Conservation (phyloP, 2,113 vertebrate species). For the Hippocampus guttulatus region DNA sequence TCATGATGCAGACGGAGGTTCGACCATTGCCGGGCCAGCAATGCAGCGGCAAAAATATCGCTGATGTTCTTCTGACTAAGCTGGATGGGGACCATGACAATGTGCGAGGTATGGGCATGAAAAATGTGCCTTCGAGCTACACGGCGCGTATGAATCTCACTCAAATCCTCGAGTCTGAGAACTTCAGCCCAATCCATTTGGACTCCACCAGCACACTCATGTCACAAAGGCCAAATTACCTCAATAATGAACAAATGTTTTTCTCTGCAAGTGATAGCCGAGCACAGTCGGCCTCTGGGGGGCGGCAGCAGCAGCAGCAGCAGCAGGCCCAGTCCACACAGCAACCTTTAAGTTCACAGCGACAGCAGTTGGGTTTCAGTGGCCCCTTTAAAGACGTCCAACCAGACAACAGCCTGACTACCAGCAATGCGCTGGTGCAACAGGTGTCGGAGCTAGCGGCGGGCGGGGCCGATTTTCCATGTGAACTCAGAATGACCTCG, state of each 20-base stretch:
- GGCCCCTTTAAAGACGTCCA: slow-evolving; percentile 87
- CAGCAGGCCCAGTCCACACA: slow-evolving; percentile 70
- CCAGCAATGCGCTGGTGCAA: slow-evolving; percentile 79
- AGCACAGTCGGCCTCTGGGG: slow-evolving; percentile 77
- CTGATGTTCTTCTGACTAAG: slow-evolving; percentile 88
- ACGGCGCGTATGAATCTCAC: slow-evolving; percentile 98
- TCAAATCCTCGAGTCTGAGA: slow-evolving; percentile 90
- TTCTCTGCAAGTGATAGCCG: slow-evolving; percentile 80
- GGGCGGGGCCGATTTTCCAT: slow-evolving; percentile 79
- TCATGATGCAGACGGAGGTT: slow-evolving; percentile 97
- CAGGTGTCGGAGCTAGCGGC: slow-evolving; percentile 81
- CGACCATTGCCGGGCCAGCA: slow-evolving; percentile 78
- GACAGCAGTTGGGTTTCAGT: slow-evolving; percentile 84
- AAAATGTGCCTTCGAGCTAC: slow-evolving; percentile 89
- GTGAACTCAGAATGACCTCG: slow-evolving; percentile 87
- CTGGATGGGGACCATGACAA: slow-evolving; percentile 84
- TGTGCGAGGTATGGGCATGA: slow-evolving; percentile 85
- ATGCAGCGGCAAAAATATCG: slow-evolving; percentile 83
- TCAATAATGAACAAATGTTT: slow-evolving; percentile 81
- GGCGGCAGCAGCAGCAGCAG: slow-evolving; percentile 57
- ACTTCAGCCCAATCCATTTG: slow-evolving; percentile 77
- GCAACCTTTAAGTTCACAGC: slow-evolving; percentile 66
- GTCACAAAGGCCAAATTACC: slow-evolving; percentile 86
- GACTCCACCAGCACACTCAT: slow-evolving; percentile 80
- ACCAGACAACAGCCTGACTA: slow-evolving; percentile 77